A percentile compares a stretch with the other conserved stretches of the same genome.
These are phyloP conservation scores for Gambusia yucatana DNA, from an alignment of 2,797 vertebrate species.

Conservation along the genomic window DNA sequence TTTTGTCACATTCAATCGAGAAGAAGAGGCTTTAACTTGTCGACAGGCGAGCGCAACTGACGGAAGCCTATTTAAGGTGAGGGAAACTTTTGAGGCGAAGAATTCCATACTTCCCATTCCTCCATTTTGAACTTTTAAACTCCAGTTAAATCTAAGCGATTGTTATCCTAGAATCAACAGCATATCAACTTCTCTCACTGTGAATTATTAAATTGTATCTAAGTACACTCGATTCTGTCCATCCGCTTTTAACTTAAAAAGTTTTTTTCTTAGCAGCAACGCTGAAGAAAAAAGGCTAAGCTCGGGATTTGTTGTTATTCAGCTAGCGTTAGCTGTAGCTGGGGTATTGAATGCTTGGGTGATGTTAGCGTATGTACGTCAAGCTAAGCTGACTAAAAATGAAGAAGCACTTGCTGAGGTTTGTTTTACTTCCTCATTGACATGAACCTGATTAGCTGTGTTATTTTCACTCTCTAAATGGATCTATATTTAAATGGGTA, in stretches of 20 bases:
- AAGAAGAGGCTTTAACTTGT: not conserved
- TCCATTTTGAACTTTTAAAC: conserved; percentile 86
- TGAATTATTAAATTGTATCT: not conserved
- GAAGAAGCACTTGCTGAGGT: not conserved
- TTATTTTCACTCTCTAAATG: not conserved
- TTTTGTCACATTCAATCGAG: not conserved
- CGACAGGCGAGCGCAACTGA: not conserved
- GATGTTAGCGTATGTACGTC: conserved; percentile 1
- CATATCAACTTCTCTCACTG: rapidly evolving
- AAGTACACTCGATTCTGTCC: rapidly evolving
- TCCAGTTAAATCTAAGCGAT: conserved; percentile 45
- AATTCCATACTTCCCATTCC: conserved; percentile 74
- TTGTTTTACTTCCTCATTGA: not conserved
- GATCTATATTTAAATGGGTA: rapidly evolving
- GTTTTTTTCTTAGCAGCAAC: not conserved
- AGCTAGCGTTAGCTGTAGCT: conserved; percentile 64
- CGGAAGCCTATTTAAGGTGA: conserved; percentile 19
- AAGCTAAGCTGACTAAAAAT: not conserved
- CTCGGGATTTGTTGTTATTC: conserved; percentile 41
- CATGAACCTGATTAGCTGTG: rapidly evolving
- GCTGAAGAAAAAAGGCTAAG: not conserved
- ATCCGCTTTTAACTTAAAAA: not conserved
- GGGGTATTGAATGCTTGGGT: not conserved
- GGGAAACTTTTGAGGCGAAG: conserved; percentile 71
- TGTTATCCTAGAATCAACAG: conserved; percentile 66